phyloP scores from a whole-genome alignment of 2,113 vertebrate species.

The Eleginops maclovinus region DNA sequence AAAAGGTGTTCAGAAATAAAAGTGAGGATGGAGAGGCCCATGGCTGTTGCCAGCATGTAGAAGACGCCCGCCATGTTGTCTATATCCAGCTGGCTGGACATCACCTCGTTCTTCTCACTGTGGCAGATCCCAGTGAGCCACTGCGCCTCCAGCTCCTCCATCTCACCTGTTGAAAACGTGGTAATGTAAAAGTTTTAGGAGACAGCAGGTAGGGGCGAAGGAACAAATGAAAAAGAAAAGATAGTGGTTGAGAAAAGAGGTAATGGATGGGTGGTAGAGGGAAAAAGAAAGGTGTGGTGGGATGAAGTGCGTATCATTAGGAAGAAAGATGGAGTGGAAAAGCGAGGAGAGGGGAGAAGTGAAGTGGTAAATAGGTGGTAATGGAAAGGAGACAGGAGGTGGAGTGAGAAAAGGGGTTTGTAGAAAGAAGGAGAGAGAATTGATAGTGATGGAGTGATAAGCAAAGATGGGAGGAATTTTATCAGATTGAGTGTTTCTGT shows the following conservation, averaged over 20 bases:
- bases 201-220: not conserved
- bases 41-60: constrained; percentile 98
- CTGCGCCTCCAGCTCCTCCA: constrained; percentile 97
- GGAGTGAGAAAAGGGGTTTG: constrained; percentile 37
- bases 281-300: constrained; percentile 5
- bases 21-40: constrained; percentile 95
- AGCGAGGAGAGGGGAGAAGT: constrained; percentile 32
- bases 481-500: constrained; percentile 34
- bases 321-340: constrained; percentile 33
- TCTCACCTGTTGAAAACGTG: constrained; percentile 87
- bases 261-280: not conserved
- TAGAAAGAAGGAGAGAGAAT: constrained; percentile 34
- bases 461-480: constrained; percentile 58
- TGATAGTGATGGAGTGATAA: constrained; percentile 69
- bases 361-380: constrained; percentile 69
- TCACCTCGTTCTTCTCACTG: constrained; percentile 98
- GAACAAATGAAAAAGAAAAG: not conserved
- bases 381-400: constrained; percentile 65
- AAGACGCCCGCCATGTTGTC: constrained; percentile 99
- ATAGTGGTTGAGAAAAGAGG: not conserved
- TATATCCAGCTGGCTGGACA: constrained; percentile 98
- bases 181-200: constrained; percentile 2
- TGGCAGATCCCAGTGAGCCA: constrained; percentile 99
- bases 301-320: constrained; percentile 32
- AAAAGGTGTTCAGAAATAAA: constrained; percentile 98